phyloP scores from a whole-genome alignment of 2,888 invertebrate species.

The Agrochola lota region DNA sequence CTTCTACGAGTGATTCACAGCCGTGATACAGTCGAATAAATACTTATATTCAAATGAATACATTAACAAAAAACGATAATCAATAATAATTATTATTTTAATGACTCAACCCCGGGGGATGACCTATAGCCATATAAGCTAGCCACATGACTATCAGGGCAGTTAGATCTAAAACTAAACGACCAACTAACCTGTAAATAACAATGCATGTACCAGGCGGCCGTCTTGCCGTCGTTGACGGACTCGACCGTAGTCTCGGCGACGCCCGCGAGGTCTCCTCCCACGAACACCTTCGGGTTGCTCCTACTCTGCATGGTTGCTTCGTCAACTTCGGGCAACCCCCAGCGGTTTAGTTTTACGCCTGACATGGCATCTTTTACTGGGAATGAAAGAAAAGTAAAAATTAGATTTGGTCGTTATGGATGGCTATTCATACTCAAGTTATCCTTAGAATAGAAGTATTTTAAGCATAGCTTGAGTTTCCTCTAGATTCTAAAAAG shows the following conservation, averaged over 20 bases:
- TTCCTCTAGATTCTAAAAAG: too few species aligned
- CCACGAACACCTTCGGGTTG: constrained; percentile 95
- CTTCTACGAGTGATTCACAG: neutral
- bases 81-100: neutral
- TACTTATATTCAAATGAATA: neutral
- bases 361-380: constrained; percentile 95
- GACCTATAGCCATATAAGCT: neutral
- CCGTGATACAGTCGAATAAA: neutral
- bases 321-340: constrained; percentile 94
- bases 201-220: constrained; percentile 98
- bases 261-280: constrained; percentile 98
- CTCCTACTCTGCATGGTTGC: constrained; percentile 94
- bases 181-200: constrained; percentile 93
- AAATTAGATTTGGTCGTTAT: too few species aligned
- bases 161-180: neutral
- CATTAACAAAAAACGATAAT: neutral
- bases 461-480: too few species aligned
- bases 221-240: constrained; percentile 99
- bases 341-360: constrained; percentile 94
- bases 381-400: too few species aligned
- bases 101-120: neutral
- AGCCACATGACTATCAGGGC: neutral
- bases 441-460: too few species aligned
- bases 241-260: constrained; percentile 99
- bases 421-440: too few species aligned